Percentiles rank a stretch among this genome's conserved stretches.
These are phyloP conservation scores for Cyphomyrus plagiostoma DNA, from an alignment of 2,113 vertebrate genomes.

Conservation along the genomic window DNA sequence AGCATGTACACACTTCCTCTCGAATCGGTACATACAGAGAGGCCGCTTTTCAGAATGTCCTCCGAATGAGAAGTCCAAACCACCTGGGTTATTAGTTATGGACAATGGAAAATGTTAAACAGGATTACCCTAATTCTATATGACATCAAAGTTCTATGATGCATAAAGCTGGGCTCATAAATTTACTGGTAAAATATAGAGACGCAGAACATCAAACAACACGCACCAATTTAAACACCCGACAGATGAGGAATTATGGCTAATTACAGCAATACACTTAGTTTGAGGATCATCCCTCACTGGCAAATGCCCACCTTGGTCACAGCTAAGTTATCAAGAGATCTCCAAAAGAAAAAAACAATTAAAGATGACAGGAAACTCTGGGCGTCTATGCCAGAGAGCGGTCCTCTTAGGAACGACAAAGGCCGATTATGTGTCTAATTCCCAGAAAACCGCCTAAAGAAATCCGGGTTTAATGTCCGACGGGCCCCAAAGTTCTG, in stretches of 20 bases:
- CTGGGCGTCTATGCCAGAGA: slow-evolving; percentile 60
- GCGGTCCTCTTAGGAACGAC: slow-evolving; percentile 69
- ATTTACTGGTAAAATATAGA: background rate
- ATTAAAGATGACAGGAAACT: slow-evolving; percentile 58
- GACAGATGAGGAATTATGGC: background rate
- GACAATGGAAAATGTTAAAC: background rate
- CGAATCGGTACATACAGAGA: background rate
- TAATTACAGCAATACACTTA: slow-evolving; percentile 1
- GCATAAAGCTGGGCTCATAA: background rate
- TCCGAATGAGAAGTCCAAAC: background rate
- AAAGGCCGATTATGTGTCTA: slow-evolving; percentile 81
- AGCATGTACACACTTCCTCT: background rate
- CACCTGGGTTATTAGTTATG: background rate
- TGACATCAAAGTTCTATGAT: background rate
- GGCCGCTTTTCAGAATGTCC: background rate
- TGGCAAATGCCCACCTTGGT: slow-evolving; percentile 49
- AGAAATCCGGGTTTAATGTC: slow-evolving; percentile 75
- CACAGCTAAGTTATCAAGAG: slow-evolving; percentile 54
- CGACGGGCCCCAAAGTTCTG: slow-evolving; percentile 52
- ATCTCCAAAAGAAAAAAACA: slow-evolving; percentile 49
- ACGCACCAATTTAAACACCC: background rate
- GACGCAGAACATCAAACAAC: background rate
- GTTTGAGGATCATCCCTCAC: slow-evolving; percentile 19
- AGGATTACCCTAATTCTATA: background rate
- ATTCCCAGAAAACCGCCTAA: slow-evolving; percentile 71